Evolutionary conservation across 2,113 vertebrate genomes (phyloP), one percentile per base, ranked within the genome.

Genomic region (Anser cygnoides): DNA sequence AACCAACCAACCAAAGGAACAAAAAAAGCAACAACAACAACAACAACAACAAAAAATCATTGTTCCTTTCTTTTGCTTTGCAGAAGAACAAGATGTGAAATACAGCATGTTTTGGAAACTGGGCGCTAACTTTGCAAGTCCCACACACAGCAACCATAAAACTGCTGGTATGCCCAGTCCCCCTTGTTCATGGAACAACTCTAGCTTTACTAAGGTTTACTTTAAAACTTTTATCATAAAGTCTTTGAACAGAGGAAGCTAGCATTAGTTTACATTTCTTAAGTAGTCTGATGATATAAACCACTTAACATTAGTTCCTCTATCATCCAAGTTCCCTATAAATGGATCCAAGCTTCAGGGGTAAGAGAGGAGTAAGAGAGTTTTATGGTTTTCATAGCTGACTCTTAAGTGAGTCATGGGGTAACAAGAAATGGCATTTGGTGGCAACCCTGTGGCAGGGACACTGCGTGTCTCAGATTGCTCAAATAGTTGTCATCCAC

Each of bases 381-480:
- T 46, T 59, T 54, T 10, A 6, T 86, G 37, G 23, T 58, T 77
- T 93, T 80, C 59, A 54, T 26, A 86, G 61, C 61, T 83, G 54
- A 14, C 33, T 52, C 39, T 82, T 76, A 29, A 58, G 21, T 63
- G 83, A 86, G 86, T 94, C 94, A 96, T 35, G 18, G 54, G 7
- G 59, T 75, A 50, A 66, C 66, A 95, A 91, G 63, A 92, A 94
- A 83, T 66, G 16, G 54, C 54, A 62, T 92, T 88, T 90, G 71
- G 59, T 88, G 92, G 49, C 58, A 90, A 35, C 49, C 62, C 73
- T 76, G 72, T 65, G 78, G 57, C 55, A 79, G 74, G 66, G 74
- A 82, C 33, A 57, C 31, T 25, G 33, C 58, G 33, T 59, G 43
- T 72, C n/a, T 89, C 61, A 84, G 35, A 84, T 79, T 82, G 71